phyloP scores from a whole-genome alignment of 2,888 invertebrate species.

The Brachylomia viminalis region DNA sequence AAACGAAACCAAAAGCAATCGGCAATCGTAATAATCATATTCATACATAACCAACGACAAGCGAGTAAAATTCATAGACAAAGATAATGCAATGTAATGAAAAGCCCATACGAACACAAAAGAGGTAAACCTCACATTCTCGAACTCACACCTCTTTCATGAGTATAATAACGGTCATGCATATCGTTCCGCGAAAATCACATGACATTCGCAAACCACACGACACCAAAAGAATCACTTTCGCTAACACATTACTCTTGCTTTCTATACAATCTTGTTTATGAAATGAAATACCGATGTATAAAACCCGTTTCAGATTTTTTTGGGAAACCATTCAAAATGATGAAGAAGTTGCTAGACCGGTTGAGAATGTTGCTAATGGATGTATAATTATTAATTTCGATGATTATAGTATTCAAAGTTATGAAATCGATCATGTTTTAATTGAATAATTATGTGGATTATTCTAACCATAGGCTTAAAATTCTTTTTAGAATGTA shows the following conservation, averaged over 20 bases:
- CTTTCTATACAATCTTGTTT: slow-evolving; percentile 63
- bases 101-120: slow-evolving; percentile 11
- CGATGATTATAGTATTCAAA: background rate
- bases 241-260: slow-evolving; percentile 60
- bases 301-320: slow-evolving; percentile 42
- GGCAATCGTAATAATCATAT: background rate
- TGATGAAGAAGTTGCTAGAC: slow-evolving; percentile 20
- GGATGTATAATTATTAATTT: background rate
- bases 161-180: slow-evolving; percentile 53
- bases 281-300: slow-evolving; percentile 53
- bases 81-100: slow-evolving; percentile 2
- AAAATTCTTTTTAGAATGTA: background rate
- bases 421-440: slow-evolving; percentile 8
- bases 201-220: slow-evolving; percentile 62
- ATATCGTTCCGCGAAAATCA: slow-evolving; percentile 51
- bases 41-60: background rate
- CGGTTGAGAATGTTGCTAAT: slow-evolving; percentile 30
- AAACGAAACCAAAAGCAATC: background rate
- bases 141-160: slow-evolving; percentile 36
- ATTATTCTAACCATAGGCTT: background rate
- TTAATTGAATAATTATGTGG: background rate
- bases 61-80: background rate
- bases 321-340: slow-evolving; percentile 39
- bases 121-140: slow-evolving; percentile 15
- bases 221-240: slow-evolving; percentile 55